Percentiles rank a stretch among this genome's conserved stretches.
Evolutionary conservation across 30 jellyfish, hydroid and myxozoan species (phyloP).

Genomic region (Pseudorhiza aurosa): DNA sequence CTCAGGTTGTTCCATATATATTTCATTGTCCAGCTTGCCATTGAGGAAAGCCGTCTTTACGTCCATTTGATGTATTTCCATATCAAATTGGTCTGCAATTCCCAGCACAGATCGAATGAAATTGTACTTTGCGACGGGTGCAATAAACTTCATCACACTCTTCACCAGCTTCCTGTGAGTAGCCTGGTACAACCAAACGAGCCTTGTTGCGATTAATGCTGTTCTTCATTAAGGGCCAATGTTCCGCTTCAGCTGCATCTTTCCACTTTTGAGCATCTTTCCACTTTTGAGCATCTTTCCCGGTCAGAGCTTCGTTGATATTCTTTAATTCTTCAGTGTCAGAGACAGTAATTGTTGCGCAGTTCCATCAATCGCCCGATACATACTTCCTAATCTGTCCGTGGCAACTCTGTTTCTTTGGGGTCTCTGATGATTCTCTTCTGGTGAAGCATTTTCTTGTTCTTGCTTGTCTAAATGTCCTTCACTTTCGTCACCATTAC

Average conservation of each 20-base stretch:
- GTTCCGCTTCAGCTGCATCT: neutral
- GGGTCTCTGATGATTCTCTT: conserved; percentile 6
- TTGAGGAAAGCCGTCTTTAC: conserved; percentile 31
- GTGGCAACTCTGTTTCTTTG: conserved; percentile 38
- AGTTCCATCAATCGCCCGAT: conserved; percentile 56
- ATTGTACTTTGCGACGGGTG: conserved; percentile 35
- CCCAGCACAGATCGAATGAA: conserved; percentile 30
- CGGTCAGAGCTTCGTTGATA: conserved; percentile 25
- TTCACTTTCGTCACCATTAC: neutral
- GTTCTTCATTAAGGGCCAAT: conserved; percentile 24
- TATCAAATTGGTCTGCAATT: conserved; percentile 13
- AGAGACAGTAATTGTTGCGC: conserved; percentile 53
- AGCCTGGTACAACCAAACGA: conserved; percentile 25
- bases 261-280: conserved; percentile 13
- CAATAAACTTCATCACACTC: conserved; percentile 29
- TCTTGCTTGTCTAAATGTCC: neutral
- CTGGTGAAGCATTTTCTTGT: conserved; percentile 3
- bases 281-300: conserved; percentile 23
- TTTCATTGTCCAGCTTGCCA: conserved; percentile 61
- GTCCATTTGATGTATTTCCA: conserved; percentile 54
- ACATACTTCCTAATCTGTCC: conserved; percentile 15
- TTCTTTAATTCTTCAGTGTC: conserved; percentile 41
- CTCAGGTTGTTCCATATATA: conserved; percentile 71
- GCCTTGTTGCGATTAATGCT: conserved; percentile 25
- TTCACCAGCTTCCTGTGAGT: conserved; percentile 41